Conservation (phyloP, 1,140 invertebrate genomes). For the Megalopta genalis region DNA sequence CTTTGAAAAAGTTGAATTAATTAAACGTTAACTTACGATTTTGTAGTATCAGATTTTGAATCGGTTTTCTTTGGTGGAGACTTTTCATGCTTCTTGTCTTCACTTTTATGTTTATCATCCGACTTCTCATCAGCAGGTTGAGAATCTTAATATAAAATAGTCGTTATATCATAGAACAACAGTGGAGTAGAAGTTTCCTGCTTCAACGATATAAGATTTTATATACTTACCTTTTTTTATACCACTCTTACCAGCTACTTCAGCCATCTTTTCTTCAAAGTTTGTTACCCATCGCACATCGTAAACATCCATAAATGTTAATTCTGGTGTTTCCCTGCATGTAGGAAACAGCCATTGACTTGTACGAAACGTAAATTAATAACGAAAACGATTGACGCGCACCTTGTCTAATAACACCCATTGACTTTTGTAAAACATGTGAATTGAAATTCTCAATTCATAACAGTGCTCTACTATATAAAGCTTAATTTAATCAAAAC, state of each 20-base stretch:
- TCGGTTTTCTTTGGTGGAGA: constrained; percentile 66
- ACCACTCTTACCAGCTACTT: constrained; percentile 64
- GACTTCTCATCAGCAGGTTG: constrained; percentile 61
- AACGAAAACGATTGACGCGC: constrained; percentile 16
- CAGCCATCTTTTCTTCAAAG: constrained; percentile 78
- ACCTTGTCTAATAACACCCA: constrained; percentile 2
- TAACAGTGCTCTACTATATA: not conserved
- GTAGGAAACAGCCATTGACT: constrained; percentile 76
- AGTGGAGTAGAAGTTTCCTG: not conserved
- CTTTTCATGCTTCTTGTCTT: constrained; percentile 63
- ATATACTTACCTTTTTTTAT: constrained; percentile 76
- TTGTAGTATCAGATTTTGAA: constrained; percentile 68
- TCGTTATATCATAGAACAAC: constrained; percentile 26
- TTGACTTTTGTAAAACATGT: not conserved
- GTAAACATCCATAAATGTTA: constrained; percentile 80
- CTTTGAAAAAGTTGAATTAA: not conserved
- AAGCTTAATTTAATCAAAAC: not conserved
- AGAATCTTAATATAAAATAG: constrained; percentile 65
- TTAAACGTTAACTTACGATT: constrained; percentile 74
- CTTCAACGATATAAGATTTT: constrained; percentile 28
- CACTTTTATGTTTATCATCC: constrained; percentile 59
- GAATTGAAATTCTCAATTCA: constrained; percentile 3
- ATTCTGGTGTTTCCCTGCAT: constrained; percentile 78
- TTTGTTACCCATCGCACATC: constrained; percentile 79
- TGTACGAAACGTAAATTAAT: constrained; percentile 43